A percentile compares a stretch with the other conserved stretches of the same genome.
Conservation (phyloP, 1,140 invertebrate genomes). For the Listronotus oregonensis region DNA sequence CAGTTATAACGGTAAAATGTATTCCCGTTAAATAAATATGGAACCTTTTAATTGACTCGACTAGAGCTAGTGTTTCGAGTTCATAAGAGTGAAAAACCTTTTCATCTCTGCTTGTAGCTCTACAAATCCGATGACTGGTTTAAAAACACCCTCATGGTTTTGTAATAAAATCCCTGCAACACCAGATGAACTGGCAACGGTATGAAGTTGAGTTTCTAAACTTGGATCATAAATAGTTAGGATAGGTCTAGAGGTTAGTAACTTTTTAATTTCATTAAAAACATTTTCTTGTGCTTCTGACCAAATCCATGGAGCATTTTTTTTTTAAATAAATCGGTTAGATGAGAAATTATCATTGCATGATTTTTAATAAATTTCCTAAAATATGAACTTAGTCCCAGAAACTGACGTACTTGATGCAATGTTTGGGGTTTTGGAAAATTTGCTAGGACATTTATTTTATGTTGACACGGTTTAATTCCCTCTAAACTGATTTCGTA, state of each 20-base stretch:
- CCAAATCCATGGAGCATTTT: conserved; percentile 5
- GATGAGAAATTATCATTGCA: conserved; percentile 9
- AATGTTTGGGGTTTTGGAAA: conserved; percentile 47
- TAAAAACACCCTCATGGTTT: conserved; percentile 11
- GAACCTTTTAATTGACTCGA: conserved; percentile 44
- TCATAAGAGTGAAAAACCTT: conserved; percentile 42
- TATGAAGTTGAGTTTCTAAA: conserved; percentile 40
- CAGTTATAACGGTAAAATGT: conserved; percentile 43
- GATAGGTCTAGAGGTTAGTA: conserved; percentile 8
- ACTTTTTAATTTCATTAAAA: conserved; percentile 11
- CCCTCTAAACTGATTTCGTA: conserved; percentile 1
- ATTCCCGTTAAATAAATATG: conserved; percentile 40
- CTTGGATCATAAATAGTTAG: conserved; percentile 15
- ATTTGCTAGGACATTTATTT: neutral
- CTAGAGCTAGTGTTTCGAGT: conserved; percentile 39
- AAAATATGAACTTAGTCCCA: conserved; percentile 50
- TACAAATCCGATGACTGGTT: conserved; percentile 48
- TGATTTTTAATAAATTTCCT: conserved; percentile 44
- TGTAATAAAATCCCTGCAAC: conserved; percentile 23
- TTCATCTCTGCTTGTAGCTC: conserved; percentile 45
- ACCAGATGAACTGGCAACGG: conserved; percentile 18
- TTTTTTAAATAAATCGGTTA: conserved; percentile 28
- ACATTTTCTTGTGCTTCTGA: conserved; percentile 1
- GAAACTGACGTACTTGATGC: conserved; percentile 45
- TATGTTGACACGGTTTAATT: conserved; percentile 4